A percentile compares a stretch with the other conserved stretches of the same genome.
Evolutionary conservation across 2,888 invertebrate genomes (phyloP).

Genomic region (Caenorhabditis afra): DNA sequence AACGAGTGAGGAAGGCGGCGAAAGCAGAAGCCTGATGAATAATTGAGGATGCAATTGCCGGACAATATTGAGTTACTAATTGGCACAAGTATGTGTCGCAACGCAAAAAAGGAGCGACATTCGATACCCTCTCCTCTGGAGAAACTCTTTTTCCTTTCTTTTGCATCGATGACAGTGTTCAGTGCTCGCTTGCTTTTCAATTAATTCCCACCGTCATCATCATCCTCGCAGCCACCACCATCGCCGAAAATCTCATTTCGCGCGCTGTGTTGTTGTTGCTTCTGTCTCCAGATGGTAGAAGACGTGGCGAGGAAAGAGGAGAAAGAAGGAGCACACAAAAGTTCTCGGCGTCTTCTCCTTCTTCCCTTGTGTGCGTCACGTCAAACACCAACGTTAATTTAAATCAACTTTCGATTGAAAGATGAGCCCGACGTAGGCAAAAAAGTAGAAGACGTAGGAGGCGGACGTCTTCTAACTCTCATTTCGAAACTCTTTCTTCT

Average conservation of each 20-base stretch:
- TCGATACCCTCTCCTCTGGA: conserved; percentile 33
- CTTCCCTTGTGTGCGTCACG: conserved; percentile 24
- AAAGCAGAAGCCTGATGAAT: conserved; percentile 15
- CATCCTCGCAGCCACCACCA: conserved; percentile 5
- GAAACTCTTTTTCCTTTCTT: conserved; percentile 7
- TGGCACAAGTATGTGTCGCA: conserved; percentile 31
- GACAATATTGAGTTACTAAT: conserved; percentile 65
- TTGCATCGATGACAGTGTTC: not conserved
- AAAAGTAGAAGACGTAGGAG: conserved; percentile 7
- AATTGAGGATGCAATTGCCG: conserved; percentile 52
- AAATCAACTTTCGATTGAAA: conserved; percentile 48
- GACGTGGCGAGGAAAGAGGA: not conserved
- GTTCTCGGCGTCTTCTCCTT: conserved; percentile 28
- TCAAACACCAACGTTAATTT: conserved; percentile 45
- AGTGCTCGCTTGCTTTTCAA: conserved; percentile 16
- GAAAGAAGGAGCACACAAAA: conserved; percentile 15
- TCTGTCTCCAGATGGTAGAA: conserved; percentile 1
- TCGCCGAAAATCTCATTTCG: conserved; percentile 27
- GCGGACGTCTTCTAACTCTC: not conserved
- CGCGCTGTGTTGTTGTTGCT: conserved; percentile 33
- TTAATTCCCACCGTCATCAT: conserved; percentile 23
- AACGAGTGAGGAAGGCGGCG: not conserved
- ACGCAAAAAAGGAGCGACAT: conserved; percentile 31
- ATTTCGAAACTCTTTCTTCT: not conserved
- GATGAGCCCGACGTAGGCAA: conserved; percentile 24